Evolutionary conservation across 2,113 vertebrate species (phyloP).

Genomic region (Leptodactylus fuscus): DNA sequence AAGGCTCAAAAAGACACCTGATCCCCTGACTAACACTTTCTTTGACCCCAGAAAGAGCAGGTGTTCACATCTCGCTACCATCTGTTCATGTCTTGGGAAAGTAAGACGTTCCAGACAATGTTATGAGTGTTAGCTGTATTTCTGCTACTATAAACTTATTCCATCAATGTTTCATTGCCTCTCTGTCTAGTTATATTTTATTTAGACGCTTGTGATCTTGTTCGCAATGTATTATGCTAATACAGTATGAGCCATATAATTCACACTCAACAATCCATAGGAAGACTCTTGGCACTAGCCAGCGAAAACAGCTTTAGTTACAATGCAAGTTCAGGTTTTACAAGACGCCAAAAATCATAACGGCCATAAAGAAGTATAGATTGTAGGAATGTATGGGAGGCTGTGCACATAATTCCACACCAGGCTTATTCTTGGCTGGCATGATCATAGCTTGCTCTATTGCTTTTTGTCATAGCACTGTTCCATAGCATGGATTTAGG

Average conservation of each 20-base stretch:
- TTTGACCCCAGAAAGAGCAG: slow-evolving; percentile 17
- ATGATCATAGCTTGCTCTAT: neutral
- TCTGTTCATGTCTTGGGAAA: slow-evolving; percentile 5
- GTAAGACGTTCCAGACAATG: neutral
- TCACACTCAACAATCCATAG: neutral
- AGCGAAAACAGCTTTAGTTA: neutral
- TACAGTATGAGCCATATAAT: neutral
- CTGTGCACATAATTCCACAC: neutral
- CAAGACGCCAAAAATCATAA: neutral
- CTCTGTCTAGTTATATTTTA: neutral
- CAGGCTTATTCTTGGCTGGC: neutral
- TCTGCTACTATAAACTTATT: neutral
- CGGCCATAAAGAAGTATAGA: neutral
- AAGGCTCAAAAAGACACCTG: neutral
- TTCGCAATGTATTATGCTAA: neutral
- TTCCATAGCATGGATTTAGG: neutral
- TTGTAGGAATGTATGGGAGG: neutral
- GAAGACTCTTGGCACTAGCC: neutral
- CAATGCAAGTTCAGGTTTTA: neutral
- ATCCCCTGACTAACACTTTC: slow-evolving; percentile 11
- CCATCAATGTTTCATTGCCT: neutral
- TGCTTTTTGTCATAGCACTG: neutral
- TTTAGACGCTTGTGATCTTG: neutral
- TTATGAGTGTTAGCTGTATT: neutral
- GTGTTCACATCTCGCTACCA: neutral